Evolutionary conservation across 2,888 invertebrate species (phyloP), one percentile per base, ranked within the genome.

Genomic region (Petrophora chlorosata): DNA sequence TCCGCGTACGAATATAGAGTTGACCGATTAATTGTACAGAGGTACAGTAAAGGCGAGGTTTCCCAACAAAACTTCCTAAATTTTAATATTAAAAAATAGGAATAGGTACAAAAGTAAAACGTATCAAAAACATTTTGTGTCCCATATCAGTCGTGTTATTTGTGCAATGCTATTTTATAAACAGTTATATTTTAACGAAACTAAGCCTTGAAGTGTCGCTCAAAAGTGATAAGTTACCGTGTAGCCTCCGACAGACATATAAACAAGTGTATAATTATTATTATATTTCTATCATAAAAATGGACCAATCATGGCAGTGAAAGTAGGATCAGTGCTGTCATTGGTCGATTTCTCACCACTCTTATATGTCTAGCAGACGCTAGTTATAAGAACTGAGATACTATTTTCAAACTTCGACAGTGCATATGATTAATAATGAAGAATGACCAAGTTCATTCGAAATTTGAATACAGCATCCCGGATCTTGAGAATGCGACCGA

Each of bases 281-380:
- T 79, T 73, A 76, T 42, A 54, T 41, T 77, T 79, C 82, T 88
- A 85, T 78, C 63, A 76, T 81, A 86, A 87, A 88, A 89, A 89
- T 82, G 87, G 89, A 89, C 89, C 89, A 89, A 89, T 86, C 85
- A 89, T 84, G 89, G 87, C 89, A 89, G 88, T 88, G 88, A 87
- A 73, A 65, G 65, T 75, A 65, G 58, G 61, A 84, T 59, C 88
- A 87, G 79, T 88, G 88, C 83, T 80, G 85, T 87, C 86, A 89
- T 88, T 89, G 89, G 89, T 89, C 89, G 69, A 88, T 87, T 89
- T 85, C 75, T 64, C 76, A 50, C 43, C 57, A 53, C 56, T 58
- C 56, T 58, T 78, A 84, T 86, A 87, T 88, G 85, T 84, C 87
- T 83, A 87, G 80, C 88, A 86, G 88, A 86, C 80, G 85, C 88